Conservation (phyloP, 2,113 vertebrate species). For the Amblyopsis rosae region DNA sequence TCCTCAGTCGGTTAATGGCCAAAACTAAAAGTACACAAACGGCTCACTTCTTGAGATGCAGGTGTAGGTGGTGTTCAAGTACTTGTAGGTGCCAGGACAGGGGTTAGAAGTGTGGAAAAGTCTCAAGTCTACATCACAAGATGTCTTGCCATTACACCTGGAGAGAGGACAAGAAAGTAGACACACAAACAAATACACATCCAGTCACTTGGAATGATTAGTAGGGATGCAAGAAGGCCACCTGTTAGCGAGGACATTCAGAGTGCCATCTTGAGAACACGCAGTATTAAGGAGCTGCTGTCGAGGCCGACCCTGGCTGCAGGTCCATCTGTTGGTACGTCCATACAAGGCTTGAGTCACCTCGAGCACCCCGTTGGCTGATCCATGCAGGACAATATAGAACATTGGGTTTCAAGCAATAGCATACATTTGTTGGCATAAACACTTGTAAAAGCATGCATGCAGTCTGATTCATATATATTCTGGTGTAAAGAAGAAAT, state of each 20-base stretch:
- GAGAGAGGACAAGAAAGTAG: background rate
- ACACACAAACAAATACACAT: too few relatives aligned
- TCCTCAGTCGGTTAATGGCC: too few relatives aligned
- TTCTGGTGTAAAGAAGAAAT: background rate
- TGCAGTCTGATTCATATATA: too few relatives aligned
- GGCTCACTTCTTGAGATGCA: conserved; percentile 53
- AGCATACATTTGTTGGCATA: too few relatives aligned
- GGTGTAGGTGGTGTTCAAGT: conserved; percentile 45
- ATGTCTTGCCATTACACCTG: conserved; percentile 54
- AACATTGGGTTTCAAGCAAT: too few relatives aligned
- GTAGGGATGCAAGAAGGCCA: background rate
- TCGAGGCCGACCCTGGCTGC: conserved; percentile 13
- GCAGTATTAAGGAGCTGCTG: background rate
- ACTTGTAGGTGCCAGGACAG: conserved; percentile 23
- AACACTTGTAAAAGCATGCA: too few relatives aligned
- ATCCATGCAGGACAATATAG: background rate
- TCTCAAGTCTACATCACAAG: conserved; percentile 28
- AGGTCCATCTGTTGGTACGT: conserved; percentile 20
- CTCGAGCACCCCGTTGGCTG: conserved; percentile 28
- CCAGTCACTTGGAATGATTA: background rate
- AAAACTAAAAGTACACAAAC: background rate
- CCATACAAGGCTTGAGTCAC: conserved; percentile 39
- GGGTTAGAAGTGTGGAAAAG: conserved; percentile 11
- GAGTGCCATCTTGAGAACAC: background rate
- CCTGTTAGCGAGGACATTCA: conserved; percentile 17